Percentiles rank a stretch among this genome's conserved stretches.
Conservation (phyloP, 2,113 vertebrate species). For the Onychostruthus taczanowskii region DNA sequence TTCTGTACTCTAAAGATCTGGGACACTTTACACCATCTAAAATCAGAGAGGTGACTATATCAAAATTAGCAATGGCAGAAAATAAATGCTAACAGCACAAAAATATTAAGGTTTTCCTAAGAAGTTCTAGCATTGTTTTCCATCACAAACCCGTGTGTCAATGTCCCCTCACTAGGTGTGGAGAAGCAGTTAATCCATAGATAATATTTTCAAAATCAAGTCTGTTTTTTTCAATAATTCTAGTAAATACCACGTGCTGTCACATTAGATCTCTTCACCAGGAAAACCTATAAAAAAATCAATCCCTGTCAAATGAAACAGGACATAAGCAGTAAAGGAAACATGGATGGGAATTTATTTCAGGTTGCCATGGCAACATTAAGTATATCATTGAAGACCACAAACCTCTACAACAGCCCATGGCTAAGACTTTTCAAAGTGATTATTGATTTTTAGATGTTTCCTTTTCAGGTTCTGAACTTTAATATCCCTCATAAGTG, state of each 20-base stretch:
- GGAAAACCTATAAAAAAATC: not conserved
- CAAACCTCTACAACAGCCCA: not conserved
- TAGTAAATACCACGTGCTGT: not conserved
- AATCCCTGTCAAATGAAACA: not conserved
- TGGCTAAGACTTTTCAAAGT: not conserved
- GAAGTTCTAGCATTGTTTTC: not conserved
- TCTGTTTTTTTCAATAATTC: not conserved
- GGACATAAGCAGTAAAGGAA: not conserved
- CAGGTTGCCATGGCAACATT: not conserved
- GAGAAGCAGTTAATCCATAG: not conserved
- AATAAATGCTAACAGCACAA: not conserved
- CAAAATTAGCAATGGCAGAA: not conserved
- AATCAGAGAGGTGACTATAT: not conserved
- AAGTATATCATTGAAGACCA: not conserved
- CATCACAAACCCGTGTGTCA: not conserved
- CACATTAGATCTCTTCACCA: not conserved
- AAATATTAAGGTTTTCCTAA: not conserved
- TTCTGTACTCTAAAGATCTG: not conserved
- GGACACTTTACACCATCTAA: not conserved
- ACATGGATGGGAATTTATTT: not conserved
- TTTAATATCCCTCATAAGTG: not conserved
- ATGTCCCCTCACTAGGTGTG: accelerated
- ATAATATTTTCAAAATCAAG: not conserved
- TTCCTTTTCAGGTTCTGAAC: not conserved
- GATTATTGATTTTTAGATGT: not conserved